Evolutionary conservation across 2,888 invertebrate species (phyloP).

Genomic region (Diaprepes abbreviatus): DNA sequence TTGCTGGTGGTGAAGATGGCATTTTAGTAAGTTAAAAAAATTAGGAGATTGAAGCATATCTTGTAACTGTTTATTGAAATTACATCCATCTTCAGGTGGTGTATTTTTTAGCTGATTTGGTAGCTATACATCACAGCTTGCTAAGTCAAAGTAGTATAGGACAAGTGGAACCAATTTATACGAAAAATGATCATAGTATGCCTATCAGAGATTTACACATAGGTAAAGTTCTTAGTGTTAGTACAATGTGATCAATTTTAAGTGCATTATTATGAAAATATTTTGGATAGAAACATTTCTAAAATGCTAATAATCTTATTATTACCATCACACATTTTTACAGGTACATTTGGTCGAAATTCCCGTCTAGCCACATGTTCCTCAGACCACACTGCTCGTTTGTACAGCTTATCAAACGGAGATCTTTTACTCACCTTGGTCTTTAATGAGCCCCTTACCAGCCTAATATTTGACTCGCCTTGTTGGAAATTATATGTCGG

Average conservation of each 20-base stretch:
- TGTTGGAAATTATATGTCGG: constrained; percentile 85
- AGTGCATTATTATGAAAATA: too few relatives aligned
- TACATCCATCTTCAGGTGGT: constrained; percentile 71
- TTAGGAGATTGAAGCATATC: too few relatives aligned
- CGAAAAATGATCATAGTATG: constrained; percentile 84
- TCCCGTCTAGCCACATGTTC: constrained; percentile 84
- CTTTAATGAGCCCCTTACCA: constrained; percentile 78
- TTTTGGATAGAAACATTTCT: too few relatives aligned
- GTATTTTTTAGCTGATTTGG: constrained; percentile 74
- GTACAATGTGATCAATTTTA: too few relatives aligned
- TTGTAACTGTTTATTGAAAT: too few relatives aligned
- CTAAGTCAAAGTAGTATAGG: constrained; percentile 70
- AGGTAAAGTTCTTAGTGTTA: constrained; percentile 67
- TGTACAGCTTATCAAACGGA: constrained; percentile 83
- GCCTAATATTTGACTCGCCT: constrained; percentile 77
- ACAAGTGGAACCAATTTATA: constrained; percentile 74
- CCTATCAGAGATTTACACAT: constrained; percentile 85
- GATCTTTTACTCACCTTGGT: constrained; percentile 79
- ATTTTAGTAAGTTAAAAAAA: constrained; percentile 70
- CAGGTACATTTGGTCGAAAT: constrained; percentile 70
- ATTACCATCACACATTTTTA: constrained; percentile 20
- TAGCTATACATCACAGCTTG: constrained; percentile 63
- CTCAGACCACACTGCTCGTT: constrained; percentile 84
- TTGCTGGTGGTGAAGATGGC: constrained; percentile 70
- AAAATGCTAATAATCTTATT: too few relatives aligned